These are phyloP conservation scores for Eubasilissa splendida DNA, from an alignment of 2,888 invertebrate genomes.

Conservation along the genomic window DNA sequence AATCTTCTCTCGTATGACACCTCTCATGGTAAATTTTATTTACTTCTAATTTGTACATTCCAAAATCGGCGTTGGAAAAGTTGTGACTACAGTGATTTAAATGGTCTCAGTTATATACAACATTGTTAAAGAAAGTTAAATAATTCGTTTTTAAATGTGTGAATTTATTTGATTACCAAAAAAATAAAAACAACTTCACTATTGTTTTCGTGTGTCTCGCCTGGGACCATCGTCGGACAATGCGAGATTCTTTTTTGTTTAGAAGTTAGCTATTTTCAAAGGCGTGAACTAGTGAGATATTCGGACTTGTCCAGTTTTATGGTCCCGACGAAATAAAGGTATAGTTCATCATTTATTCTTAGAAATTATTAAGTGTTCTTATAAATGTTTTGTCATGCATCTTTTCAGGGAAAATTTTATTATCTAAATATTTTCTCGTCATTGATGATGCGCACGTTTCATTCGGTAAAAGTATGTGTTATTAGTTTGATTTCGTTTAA, in stretches of 20 bases:
- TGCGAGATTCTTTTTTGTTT: constrained; percentile 20
- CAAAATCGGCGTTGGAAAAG: constrained; percentile 11
- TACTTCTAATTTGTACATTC: constrained; percentile 22
- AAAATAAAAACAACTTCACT: constrained; percentile 30
- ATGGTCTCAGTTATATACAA: no score
- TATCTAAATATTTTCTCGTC: no score
- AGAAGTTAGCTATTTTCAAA: constrained; percentile 18
- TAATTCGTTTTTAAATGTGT: not conserved
- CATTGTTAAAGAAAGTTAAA: no score
- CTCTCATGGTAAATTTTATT: constrained; percentile 35
- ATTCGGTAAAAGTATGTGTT: no score
- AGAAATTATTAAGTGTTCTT: not conserved
- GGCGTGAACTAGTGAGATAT: not conserved
- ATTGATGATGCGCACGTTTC: no score
- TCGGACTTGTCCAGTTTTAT: constrained; percentile 2
- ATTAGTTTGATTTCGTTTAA: no score
- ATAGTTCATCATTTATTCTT: constrained; percentile 17
- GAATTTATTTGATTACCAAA: not conserved
- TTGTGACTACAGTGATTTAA: constrained; percentile 5
- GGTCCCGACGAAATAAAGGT: constrained; percentile 9
- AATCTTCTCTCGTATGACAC: constrained; percentile 49
- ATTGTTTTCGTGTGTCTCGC: constrained; percentile 32
- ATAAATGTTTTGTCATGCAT: no score
- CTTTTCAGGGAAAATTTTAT: no score
- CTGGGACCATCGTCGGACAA: constrained; percentile 20